Conservation (phyloP, 2,888 invertebrate species). For the Phengaris alcon region DNA sequence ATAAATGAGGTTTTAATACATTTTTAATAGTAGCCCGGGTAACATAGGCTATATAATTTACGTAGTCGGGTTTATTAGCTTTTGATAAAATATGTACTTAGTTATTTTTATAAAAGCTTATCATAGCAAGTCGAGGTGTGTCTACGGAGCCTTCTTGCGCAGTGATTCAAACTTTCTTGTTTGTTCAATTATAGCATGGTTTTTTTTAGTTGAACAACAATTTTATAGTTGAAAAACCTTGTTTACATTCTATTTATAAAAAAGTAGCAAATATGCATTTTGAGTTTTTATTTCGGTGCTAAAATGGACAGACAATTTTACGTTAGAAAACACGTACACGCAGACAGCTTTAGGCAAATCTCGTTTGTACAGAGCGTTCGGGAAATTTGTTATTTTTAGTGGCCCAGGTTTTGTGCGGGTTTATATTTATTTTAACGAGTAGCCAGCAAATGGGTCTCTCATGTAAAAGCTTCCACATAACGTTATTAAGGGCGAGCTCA, state of each 20-base stretch:
- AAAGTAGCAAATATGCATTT: not conserved
- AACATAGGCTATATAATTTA: no score
- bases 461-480: conserved; percentile 21
- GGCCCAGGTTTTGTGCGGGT: conserved; percentile 36
- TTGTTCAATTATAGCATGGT: not conserved
- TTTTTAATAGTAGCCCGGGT: no score
- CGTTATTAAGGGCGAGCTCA: conserved; percentile 18
- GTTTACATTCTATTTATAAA: conserved; percentile 16
- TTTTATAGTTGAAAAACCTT: not conserved
- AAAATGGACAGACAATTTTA: conserved; percentile 20
- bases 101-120: not conserved
- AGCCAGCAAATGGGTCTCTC: conserved; percentile 28
- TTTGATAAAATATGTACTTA: no score
- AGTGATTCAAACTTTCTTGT: not conserved
- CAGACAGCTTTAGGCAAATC: conserved; percentile 35
- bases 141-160: not conserved
- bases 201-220: no score
- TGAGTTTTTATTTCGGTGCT: conserved; percentile 15
- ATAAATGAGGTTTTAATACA: no score
- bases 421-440: conserved; percentile 33
- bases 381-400: conserved; percentile 42
- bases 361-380: conserved; percentile 40
- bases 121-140: not conserved
- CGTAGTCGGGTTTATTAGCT: no score
- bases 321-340: conserved; percentile 35